phyloP scores from a whole-genome alignment of 1,140 invertebrate genomes.

The Hirudo medicinalis region DNA sequence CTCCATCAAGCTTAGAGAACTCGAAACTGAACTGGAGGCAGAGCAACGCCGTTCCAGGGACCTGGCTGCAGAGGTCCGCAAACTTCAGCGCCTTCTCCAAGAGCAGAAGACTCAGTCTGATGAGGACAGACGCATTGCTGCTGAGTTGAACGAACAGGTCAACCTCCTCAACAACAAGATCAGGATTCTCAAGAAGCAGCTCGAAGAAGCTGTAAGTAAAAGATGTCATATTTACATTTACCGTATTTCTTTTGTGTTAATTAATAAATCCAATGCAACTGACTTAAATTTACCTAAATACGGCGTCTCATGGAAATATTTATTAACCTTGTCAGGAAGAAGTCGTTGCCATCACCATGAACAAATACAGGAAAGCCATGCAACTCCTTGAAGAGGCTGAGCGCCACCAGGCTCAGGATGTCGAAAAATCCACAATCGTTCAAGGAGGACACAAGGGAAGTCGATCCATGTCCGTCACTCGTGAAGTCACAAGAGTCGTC shows the following conservation, averaged over 20 bases:
- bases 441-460: conserved; percentile 21
- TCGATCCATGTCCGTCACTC: conserved; percentile 38
- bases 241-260: neutral
- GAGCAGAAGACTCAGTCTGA: conserved; percentile 32
- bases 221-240: neutral
- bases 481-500: conserved; percentile 29
- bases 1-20: conserved; percentile 33
- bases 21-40: conserved; percentile 38
- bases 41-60: conserved; percentile 38
- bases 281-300: neutral
- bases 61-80: conserved; percentile 31
- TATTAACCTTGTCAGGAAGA: conserved; percentile 35
- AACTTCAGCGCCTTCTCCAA: conserved; percentile 36
- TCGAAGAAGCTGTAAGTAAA: conserved; percentile 40
- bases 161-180: conserved; percentile 35
- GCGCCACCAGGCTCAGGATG: conserved; percentile 33
- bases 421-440: conserved; percentile 36
- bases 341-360: conserved; percentile 40
- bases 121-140: conserved; percentile 34
- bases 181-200: conserved; percentile 39
- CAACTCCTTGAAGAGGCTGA: conserved; percentile 39
- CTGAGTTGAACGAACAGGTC: conserved; percentile 34
- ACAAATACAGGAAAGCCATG: conserved; percentile 42
- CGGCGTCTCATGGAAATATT: neutral
- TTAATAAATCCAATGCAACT: neutral